A percentile compares a stretch with the other conserved stretches of the same genome.
phyloP scores from a whole-genome alignment of 2,888 invertebrate genomes.

The Trachelus iudaicus region DNA sequence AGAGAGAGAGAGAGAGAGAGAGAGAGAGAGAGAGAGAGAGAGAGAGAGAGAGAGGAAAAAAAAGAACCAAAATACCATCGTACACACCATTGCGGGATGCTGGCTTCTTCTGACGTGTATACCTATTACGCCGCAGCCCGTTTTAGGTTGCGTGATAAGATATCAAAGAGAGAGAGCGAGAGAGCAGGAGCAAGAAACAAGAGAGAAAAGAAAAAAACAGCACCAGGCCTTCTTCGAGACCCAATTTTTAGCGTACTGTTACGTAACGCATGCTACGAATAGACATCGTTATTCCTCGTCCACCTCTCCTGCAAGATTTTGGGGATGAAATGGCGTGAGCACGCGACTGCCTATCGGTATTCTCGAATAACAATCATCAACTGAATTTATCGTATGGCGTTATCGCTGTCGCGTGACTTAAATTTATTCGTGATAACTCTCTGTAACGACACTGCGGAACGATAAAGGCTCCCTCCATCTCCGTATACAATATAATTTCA shows the following conservation, averaged over 20 bases:
- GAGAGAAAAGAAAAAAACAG: background rate
- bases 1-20: slow-evolving; percentile 21
- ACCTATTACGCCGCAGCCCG: slow-evolving; percentile 31
- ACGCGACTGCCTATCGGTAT: background rate
- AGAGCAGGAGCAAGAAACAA: background rate
- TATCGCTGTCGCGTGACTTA: background rate
- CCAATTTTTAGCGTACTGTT: background rate
- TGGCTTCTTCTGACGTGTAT: slow-evolving; percentile 49
- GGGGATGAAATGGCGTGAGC: background rate
- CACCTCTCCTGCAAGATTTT: background rate
- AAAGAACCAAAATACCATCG: slow-evolving; percentile 35
- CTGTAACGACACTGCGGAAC: background rate
- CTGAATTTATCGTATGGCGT: background rate
- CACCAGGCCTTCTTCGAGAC: background rate
- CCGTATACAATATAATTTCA: background rate
- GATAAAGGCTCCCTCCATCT: background rate
- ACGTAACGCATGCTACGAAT: background rate
- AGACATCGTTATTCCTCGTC: background rate
- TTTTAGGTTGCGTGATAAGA: slow-evolving; percentile 23
- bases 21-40: slow-evolving; percentile 21
- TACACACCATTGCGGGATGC: slow-evolving; percentile 39
- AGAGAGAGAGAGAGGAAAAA: slow-evolving; percentile 16
- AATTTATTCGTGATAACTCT: background rate
- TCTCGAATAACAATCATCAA: background rate
- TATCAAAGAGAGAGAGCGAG: slow-evolving; percentile 1